These are phyloP conservation scores for Rhyzopertha dominica DNA, from an alignment of 1,140 invertebrate genomes.

Conservation along the genomic window DNA sequence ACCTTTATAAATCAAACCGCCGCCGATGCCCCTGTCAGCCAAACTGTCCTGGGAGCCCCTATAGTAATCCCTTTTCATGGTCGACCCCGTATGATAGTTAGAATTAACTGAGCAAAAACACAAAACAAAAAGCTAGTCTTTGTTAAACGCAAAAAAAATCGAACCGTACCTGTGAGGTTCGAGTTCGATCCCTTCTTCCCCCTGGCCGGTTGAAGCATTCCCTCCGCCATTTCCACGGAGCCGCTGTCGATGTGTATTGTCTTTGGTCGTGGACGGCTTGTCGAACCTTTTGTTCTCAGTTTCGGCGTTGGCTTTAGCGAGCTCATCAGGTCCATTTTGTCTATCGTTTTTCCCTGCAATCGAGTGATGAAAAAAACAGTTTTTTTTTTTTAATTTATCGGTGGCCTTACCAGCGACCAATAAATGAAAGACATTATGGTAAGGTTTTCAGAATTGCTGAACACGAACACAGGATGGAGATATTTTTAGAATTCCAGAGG, in stretches of 20 bases:
- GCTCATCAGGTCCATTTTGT: conserved; percentile 64
- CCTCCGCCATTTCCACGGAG: conserved; percentile 67
- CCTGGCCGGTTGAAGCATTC: conserved; percentile 64
- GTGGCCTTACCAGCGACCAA: conserved; percentile 36
- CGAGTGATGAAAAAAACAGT: conserved; percentile 14
- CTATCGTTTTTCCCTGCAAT: conserved; percentile 66
- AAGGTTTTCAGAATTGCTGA: too few species aligned
- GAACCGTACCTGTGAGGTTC: conserved; percentile 67
- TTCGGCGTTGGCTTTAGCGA: conserved; percentile 57
- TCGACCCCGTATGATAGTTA: conserved; percentile 44
- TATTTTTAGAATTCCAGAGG: too few species aligned
- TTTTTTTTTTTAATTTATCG: conserved; percentile 4
- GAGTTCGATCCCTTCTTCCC: conserved; percentile 76
- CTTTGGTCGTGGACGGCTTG: conserved; percentile 68
- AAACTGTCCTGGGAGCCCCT: conserved; percentile 81
- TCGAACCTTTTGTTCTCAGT: conserved; percentile 54
- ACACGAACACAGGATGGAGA: too few species aligned
- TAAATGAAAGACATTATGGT: conserved; percentile 39
- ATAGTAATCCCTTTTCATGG: conserved; percentile 82
- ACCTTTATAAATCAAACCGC: conserved; percentile 53
- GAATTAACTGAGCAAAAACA: not conserved
- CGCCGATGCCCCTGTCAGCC: conserved; percentile 56
- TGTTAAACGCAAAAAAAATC: conserved; percentile 15
- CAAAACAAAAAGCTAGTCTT: conserved; percentile 16
- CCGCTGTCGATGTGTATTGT: conserved; percentile 82